Base-by-base conservation (phyloP, 1,140 invertebrate genomes). In the Lasioglossum baleicum region DNA sequence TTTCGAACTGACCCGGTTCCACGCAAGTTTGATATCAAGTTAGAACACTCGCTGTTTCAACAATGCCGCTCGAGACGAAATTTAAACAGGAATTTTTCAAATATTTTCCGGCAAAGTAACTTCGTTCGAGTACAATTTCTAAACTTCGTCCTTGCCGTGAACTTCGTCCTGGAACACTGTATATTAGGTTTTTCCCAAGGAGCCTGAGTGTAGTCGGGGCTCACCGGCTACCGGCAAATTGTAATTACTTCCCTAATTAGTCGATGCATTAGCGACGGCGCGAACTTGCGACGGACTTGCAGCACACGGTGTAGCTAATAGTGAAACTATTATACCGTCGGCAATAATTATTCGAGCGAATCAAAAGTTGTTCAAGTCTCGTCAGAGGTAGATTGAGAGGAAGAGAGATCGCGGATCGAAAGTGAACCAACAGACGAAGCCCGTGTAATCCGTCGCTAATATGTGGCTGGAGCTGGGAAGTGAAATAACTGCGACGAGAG, bases 361-460 rank as follows among this genome's bases (percentile, higher is more conserved):
- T 48, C 44, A 11, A 48, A 73, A 63, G 72, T 78, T 77, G 56
- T 51, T 31, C 42, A 31, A 64, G 53, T 64, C 13, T 40, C 26
- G 56, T 22, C 22, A 20, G 20, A 22, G 72, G 7, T 17, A 11
- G 44, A 48, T 10, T 3, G 44, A 48, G 56, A 31, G 22, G 7
- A 7, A 22, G 72, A 7, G 22, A 11, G 63, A 67, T 66, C 53
- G 13, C 31, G 15, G 56, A 77, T 71, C 56, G 70, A 51, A 71
- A 77, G 42, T 31, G 67, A 75, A 35, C 26, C 20, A 72, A 67
- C 22, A 40, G 73, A 67, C 61, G 69, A 48, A 81, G 69, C 69
- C 75, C 78, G 66, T 66, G 67, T 87, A 82, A 87, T 84, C 82
- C 84, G 76, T 69, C 65, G 67, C 82, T 82, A 81, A 86, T 84